Conservation (phyloP, 2,113 vertebrate genomes). For the Lutjanus erythropterus region DNA sequence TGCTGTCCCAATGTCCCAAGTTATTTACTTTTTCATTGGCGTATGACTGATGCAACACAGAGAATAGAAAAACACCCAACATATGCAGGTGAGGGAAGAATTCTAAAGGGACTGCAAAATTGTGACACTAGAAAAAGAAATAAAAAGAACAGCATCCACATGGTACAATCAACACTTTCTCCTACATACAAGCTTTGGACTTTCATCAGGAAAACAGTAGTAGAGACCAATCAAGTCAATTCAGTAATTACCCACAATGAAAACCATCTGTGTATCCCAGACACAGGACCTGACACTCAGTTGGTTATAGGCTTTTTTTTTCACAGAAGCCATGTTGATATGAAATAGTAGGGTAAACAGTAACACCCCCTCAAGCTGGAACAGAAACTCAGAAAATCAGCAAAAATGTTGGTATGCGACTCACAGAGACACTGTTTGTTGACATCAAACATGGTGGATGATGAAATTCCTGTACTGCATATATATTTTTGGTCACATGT, state of each 20-base stretch:
- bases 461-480: too few species aligned
- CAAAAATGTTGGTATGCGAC: too few species aligned
- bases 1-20: slow-evolving; percentile 5
- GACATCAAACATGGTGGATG: too few species aligned
- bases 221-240: not conserved
- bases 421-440: too few species aligned
- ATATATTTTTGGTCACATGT: too few species aligned
- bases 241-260: not conserved
- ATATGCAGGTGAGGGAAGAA: not conserved
- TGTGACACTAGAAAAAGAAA: slow-evolving; percentile 1
- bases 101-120: not conserved
- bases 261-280: not conserved
- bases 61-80: slow-evolving; percentile 21
- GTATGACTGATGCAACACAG: slow-evolving; percentile 41
- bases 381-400: too few species aligned
- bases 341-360: too few species aligned
- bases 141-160: not conserved
- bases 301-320: too few species aligned
- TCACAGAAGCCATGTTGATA: too few species aligned
- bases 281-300: not conserved
- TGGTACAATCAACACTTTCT: not conserved
- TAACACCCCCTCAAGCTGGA: too few species aligned
- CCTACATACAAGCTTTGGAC: not conserved
- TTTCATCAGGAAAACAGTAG: not conserved
- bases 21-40: slow-evolving; percentile 48